phyloP scores from a whole-genome alignment of 2,888 invertebrate genomes.

The Sinhomidia bicolor region DNA sequence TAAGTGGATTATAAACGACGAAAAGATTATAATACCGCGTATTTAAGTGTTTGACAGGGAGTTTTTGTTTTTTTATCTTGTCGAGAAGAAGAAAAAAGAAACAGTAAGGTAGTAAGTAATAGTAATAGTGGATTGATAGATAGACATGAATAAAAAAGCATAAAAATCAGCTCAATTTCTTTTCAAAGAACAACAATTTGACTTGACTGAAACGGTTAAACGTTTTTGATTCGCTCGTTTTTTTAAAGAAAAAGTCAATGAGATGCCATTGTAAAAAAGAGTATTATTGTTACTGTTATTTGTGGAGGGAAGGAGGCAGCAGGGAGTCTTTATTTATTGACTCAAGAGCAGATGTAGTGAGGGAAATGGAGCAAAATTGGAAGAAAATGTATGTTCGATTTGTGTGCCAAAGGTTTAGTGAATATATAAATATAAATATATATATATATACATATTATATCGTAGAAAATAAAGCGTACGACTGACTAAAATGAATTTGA shows the following conservation, averaged over 20 bases:
- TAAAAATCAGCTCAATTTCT: neutral
- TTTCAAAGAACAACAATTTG: neutral
- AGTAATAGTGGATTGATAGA: no score
- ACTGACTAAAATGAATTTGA: neutral
- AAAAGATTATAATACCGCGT: constrained; percentile 17
- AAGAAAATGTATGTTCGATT: neutral
- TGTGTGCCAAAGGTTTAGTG: neutral
- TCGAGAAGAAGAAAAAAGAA: neutral
- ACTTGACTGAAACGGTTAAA: neutral
- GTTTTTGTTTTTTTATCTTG: constrained; percentile 19
- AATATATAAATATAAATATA: no score
- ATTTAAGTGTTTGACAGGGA: constrained; percentile 39
- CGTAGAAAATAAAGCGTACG: no score
- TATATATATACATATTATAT: no score
- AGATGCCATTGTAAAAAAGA: neutral
- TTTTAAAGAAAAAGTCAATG: neutral
- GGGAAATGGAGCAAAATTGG: constrained; percentile 29
- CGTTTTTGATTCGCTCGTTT: neutral
- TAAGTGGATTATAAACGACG: constrained; percentile 15
- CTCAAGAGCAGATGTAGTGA: neutral
- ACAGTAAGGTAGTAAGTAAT: no score
- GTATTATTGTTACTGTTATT: neutral
- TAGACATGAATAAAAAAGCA: neutral
- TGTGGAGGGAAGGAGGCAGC: neutral
- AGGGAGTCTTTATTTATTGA: neutral